Conservation (phyloP, 30 jellyfish, hydroid and myxozoan species). For the Kudoa iwatai region DNA sequence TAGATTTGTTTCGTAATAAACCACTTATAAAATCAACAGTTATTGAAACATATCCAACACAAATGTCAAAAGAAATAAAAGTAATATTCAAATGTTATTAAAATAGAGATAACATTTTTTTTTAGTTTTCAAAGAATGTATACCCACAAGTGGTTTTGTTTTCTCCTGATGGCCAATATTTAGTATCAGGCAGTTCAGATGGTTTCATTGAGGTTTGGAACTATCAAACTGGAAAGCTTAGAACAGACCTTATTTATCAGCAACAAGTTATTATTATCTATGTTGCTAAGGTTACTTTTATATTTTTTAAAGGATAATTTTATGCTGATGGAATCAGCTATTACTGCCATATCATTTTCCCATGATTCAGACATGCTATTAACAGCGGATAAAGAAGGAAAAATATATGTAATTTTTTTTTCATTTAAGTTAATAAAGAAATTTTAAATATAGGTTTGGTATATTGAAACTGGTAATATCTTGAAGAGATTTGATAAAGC, state of each 20-base stretch:
- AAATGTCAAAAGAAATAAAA: conserved; percentile 26
- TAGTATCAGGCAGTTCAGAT: conserved; percentile 76
- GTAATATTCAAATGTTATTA: conserved; percentile 2
- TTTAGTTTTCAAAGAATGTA: conserved; percentile 30
- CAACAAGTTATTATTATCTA: conserved; percentile 9
- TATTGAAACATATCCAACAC: conserved; percentile 47
- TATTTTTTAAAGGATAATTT: conserved; percentile 21
- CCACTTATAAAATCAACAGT: conserved; percentile 52
- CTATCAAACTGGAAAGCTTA: conserved; percentile 41
- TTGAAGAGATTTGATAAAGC: conserved; percentile 31
- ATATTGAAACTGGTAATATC: conserved; percentile 52
- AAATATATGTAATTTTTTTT: conserved; percentile 9
- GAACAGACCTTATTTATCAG: conserved; percentile 45
- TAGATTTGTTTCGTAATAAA: conserved; percentile 46
- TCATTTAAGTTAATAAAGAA: neutral
- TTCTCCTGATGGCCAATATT: conserved; percentile 62
- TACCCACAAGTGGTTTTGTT: conserved; percentile 26
- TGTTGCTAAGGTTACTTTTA: no score
- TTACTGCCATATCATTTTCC: conserved; percentile 17
- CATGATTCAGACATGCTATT: conserved; percentile 67
- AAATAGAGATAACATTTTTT: neutral
- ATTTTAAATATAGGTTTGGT: conserved; percentile 36
- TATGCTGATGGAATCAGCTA: conserved; percentile 78
- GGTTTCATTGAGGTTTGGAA: conserved; percentile 90
- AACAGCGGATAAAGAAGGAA: conserved; percentile 43